Evolutionary conservation across 2,888 invertebrate species (phyloP), one percentile per base, ranked within the genome.

Genomic region (Saturnia japonica): DNA sequence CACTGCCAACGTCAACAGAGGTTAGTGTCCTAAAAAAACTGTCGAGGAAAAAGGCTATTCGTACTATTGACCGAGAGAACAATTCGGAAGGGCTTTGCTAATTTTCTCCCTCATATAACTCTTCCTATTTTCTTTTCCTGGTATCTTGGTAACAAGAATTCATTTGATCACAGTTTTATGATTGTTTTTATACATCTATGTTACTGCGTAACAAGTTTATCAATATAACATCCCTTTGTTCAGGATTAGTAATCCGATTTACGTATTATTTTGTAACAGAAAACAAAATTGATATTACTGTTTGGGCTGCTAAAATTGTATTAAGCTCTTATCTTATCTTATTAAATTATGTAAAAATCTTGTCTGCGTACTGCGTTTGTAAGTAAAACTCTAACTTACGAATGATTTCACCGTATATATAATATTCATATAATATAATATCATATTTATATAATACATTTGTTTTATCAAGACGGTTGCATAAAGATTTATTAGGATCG

Each of bases 1-100:
- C 90, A 91, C 88, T 88, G 93, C 92, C 93, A 93, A 91, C 90
- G 88, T 86, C 86, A 90, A 90, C 87, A 91, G 85, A 91, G 92
- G 92, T 91, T 89, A 91, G 80, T 87, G 89, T 85, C 89, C 91
- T 85, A 91, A 90, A 92, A 84, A 89, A 89, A 85, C 81, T 79
- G 81, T 70, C 80, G 80, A 83, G 81, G 80, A 79, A 86, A 86
- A 85, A 86, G 81, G 77, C 83, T 84, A 81, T 78, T 73, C 72
- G 76, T 78, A 78, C 82, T 84, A 81, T 83, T 82, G 78, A 80
- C 16, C 68, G 22, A 47, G 16, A 51, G 54, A 40, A 40, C 54
- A 54, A 40, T 47, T 54, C 64, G 64, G 64, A 64, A 64, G 64
- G 40, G 40, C 64, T 64, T 28, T 60, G 14, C 25, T 60, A 28